Conservation (phyloP, 1,140 invertebrate genomes). For the Stenopsyche tienmushanensis region DNA sequence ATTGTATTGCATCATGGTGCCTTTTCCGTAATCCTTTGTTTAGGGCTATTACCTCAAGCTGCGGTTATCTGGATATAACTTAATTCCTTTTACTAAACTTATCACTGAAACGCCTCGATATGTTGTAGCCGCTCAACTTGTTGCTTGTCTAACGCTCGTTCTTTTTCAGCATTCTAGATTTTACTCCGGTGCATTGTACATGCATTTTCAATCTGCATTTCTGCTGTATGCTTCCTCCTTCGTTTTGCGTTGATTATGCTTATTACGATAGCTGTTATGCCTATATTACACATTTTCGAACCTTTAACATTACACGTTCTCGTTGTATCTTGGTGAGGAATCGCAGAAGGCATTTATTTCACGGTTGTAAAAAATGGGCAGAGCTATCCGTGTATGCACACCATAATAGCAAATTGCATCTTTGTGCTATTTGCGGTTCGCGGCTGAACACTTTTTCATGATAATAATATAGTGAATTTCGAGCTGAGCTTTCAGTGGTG, state of each 20-base stretch:
- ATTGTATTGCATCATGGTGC: too few relatives aligned
- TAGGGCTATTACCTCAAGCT: too few relatives aligned
- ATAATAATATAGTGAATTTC: neutral
- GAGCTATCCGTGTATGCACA: neutral
- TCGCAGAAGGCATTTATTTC: conserved; percentile 7
- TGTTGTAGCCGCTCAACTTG: too few relatives aligned
- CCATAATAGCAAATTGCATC: conserved; percentile 9
- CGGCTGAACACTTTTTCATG: neutral
- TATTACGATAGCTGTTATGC: neutral
- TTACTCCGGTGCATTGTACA: too few relatives aligned
- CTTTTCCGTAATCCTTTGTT: too few relatives aligned
- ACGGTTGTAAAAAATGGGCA: conserved; percentile 5
- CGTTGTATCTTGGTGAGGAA: neutral
- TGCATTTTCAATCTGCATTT: too few relatives aligned
- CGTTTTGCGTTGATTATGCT: neutral
- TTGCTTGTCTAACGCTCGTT: too few relatives aligned
- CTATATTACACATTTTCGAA: conserved; percentile 2
- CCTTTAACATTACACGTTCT: conserved; percentile 8
- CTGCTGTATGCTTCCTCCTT: too few relatives aligned
- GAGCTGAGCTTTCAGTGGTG: neutral
- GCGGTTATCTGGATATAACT: too few relatives aligned
- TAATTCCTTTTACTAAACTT: too few relatives aligned
- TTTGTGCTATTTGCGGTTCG: neutral
- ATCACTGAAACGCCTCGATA: too few relatives aligned
- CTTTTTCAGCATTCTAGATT: too few relatives aligned